Evolutionary conservation across 2,888 invertebrate genomes (phyloP).

Genomic region (Caradrina kadenii): DNA sequence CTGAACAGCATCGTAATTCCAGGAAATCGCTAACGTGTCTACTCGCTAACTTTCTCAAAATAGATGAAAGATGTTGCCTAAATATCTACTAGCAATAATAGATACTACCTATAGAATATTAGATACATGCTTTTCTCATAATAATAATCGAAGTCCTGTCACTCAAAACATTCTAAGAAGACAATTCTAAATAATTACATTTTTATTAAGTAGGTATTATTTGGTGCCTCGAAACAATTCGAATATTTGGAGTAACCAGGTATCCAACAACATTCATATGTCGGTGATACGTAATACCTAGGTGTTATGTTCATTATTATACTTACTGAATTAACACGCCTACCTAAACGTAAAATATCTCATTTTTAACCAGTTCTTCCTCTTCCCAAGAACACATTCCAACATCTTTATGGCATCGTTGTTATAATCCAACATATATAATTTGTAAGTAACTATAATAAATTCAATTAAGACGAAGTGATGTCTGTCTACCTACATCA

Average conservation of each 20-base stretch:
- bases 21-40: too few relatives aligned
- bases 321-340: too few relatives aligned
- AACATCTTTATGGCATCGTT: not conserved
- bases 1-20: too few relatives aligned
- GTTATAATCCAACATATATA: constrained; percentile 15
- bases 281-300: not conserved
- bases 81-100: not conserved
- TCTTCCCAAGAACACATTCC: constrained; percentile 3
- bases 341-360: too few relatives aligned
- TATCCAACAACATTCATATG: not conserved
- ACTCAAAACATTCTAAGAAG: not conserved
- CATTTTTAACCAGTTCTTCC: too few relatives aligned
- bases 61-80: too few relatives aligned
- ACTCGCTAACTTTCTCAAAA: too few relatives aligned
- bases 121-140: too few relatives aligned
- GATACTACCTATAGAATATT: too few relatives aligned
- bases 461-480: constrained; percentile 46
- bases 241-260: not conserved
- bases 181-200: constrained; percentile 1
- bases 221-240: constrained; percentile 7
- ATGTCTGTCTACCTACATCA: constrained; percentile 41
- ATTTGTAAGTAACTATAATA: constrained; percentile 6
- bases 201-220: constrained; percentile 23
- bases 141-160: not conserved
- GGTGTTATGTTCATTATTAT: too few relatives aligned